A percentile compares a stretch with the other conserved stretches of the same genome.
phyloP scores from a whole-genome alignment of 2,888 invertebrate genomes.

The Frankliniella intonsa region DNA sequence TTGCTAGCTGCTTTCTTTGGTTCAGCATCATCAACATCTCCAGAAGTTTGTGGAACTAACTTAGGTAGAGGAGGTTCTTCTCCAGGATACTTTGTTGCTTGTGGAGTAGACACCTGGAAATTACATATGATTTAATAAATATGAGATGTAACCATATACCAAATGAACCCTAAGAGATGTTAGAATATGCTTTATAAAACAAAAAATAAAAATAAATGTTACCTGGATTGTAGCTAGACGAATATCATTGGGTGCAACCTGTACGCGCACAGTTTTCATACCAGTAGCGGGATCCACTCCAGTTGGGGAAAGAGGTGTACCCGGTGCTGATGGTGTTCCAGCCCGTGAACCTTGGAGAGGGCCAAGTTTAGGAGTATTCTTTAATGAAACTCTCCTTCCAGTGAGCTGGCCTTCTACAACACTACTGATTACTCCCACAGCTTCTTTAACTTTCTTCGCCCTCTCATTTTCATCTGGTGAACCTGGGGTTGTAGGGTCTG shows the following conservation, averaged over 20 bases:
- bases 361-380: background rate
- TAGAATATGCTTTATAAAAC: too few relatives aligned
- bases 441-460: constrained; percentile 38
- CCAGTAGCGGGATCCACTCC: background rate
- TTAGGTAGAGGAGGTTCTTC: constrained; percentile 29
- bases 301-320: background rate
- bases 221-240: constrained; percentile 46
- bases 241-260: constrained; percentile 45
- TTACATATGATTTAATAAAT: background rate
- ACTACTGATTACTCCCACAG: constrained; percentile 64
- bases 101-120: background rate
- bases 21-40: constrained; percentile 37
- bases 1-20: constrained; percentile 54
- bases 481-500: background rate
- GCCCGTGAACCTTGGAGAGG: background rate
- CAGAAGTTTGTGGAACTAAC: constrained; percentile 6
- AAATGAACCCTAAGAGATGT: too few relatives aligned
- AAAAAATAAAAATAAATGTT: background rate
- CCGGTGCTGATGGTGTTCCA: background rate
- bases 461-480: constrained; percentile 39
- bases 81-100: background rate
- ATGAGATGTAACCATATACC: background rate
- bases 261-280: constrained; percentile 39
- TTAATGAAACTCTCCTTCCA: background rate
- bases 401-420: constrained; percentile 54